Percentiles rank a stretch among this genome's conserved stretches.
Conservation (phyloP, 2,797 vertebrate species). For the Vultur gryphus region DNA sequence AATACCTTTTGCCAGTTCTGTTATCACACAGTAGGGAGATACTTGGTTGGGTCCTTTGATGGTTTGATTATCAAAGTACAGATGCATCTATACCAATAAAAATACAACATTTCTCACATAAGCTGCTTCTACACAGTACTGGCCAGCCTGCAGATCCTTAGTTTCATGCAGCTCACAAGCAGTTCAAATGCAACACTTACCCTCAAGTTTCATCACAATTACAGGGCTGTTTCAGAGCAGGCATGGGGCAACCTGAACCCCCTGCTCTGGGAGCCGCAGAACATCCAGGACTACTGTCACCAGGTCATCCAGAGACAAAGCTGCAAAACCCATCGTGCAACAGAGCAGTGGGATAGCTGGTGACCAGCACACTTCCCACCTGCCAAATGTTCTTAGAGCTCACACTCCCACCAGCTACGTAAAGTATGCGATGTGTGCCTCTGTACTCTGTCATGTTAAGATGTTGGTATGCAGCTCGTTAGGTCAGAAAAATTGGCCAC, state of each 20-base stretch:
- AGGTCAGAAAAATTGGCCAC: neutral
- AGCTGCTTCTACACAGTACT: neutral
- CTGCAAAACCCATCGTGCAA: neutral
- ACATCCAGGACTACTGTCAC: neutral
- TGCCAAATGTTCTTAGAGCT: neutral
- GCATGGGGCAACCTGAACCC: neutral
- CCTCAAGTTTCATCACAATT: neutral
- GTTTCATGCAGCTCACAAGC: neutral
- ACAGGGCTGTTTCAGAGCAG: neutral
- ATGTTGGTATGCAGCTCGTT: neutral
- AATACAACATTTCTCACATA: neutral
- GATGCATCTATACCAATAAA: neutral
- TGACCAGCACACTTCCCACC: neutral
- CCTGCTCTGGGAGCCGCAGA: neutral
- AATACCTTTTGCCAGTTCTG: neutral
- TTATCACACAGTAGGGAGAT: neutral
- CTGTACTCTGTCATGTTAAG: neutral
- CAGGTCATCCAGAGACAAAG: neutral
- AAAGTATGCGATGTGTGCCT: accelerated
- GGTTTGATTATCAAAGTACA: neutral
- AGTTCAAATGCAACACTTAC: neutral
- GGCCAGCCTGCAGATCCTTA: neutral
- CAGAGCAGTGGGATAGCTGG: neutral
- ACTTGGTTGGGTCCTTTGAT: neutral
- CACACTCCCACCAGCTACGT: neutral